A percentile compares a stretch with the other conserved stretches of the same genome.
Evolutionary conservation across 2,888 invertebrate genomes (phyloP).

Genomic region (Rhagium mordax): DNA sequence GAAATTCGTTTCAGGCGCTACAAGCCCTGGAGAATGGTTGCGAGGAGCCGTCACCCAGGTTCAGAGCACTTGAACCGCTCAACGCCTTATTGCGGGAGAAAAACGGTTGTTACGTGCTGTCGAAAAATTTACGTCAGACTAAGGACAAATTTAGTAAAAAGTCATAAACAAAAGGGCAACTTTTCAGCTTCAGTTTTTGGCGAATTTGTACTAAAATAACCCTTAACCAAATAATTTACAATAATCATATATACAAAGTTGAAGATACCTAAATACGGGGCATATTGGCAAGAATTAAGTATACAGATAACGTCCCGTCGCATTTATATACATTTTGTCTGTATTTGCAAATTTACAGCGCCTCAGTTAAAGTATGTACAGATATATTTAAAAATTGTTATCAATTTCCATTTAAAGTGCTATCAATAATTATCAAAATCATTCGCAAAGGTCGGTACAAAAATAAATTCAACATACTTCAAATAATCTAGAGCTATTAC

Average conservation of each 20-base stretch:
- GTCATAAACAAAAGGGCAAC: not conserved
- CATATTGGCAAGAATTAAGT: no score
- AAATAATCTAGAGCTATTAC: slow-evolving; percentile 30
- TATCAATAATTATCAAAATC: not conserved
- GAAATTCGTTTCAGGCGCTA: not conserved
- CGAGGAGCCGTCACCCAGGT: no score
- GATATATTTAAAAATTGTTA: no score
- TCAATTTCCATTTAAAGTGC: no score
- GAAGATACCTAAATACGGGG: not conserved
- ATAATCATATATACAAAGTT: not conserved
- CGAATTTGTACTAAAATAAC: not conserved
- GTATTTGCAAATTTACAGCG: no score
- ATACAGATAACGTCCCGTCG: no score
- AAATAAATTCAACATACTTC: slow-evolving; percentile 32
- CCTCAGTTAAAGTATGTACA: no score
- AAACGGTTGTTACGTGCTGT: no score
- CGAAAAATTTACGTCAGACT: no score
- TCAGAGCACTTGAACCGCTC: no score
- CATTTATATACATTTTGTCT: no score
- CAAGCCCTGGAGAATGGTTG: not conserved
- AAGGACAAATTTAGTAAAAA: not conserved
- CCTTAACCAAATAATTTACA: not conserved
- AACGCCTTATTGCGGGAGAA: no score
- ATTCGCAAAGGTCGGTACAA: not conserved
- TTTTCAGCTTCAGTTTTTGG: not conserved